Evolutionary conservation across 30 jellyfish, hydroid and myxozoan species (phyloP).

Genomic region (Sanderia malayensis): DNA sequence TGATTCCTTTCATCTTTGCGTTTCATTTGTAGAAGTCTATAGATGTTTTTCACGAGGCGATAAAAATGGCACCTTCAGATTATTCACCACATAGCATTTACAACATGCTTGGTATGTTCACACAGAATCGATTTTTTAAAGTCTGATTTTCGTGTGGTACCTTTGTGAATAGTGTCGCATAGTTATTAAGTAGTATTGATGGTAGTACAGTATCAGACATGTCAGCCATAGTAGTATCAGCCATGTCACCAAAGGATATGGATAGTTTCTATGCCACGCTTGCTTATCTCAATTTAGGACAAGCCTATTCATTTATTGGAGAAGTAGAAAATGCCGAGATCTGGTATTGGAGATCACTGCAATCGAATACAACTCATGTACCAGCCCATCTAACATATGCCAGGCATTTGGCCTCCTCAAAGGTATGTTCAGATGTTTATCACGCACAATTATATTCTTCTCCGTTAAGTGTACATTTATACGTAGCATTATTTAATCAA

Average conservation of each 20-base stretch:
- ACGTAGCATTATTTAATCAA: no score
- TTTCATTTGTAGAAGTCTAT: conserved; percentile 50
- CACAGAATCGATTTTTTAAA: no score
- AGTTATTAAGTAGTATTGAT: no score
- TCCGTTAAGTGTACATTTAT: no score
- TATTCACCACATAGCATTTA: conserved; percentile 76
- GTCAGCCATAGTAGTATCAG: no score
- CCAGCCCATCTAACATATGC: conserved; percentile 87
- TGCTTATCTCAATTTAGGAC: conserved; percentile 52
- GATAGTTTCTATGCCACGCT: no score
- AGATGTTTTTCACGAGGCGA: conserved; percentile 49
- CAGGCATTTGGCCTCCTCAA: conserved; percentile 48
- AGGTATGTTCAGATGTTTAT: no score
- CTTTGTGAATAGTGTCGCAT: no score
- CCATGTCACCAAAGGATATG: no score
- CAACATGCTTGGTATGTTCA: conserved; percentile 77
- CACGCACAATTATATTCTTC: no score
- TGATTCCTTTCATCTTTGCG: neutral
- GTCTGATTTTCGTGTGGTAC: no score
- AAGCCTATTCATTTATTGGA: conserved; percentile 60
- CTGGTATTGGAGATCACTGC: conserved; percentile 74
- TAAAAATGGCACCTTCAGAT: conserved; percentile 55
- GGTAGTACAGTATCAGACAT: no score
- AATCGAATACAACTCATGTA: conserved; percentile 52
- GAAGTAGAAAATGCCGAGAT: conserved; percentile 45